phyloP scores from a whole-genome alignment of 2,797 vertebrate species.

The Hypotaenidia okinawae region DNA sequence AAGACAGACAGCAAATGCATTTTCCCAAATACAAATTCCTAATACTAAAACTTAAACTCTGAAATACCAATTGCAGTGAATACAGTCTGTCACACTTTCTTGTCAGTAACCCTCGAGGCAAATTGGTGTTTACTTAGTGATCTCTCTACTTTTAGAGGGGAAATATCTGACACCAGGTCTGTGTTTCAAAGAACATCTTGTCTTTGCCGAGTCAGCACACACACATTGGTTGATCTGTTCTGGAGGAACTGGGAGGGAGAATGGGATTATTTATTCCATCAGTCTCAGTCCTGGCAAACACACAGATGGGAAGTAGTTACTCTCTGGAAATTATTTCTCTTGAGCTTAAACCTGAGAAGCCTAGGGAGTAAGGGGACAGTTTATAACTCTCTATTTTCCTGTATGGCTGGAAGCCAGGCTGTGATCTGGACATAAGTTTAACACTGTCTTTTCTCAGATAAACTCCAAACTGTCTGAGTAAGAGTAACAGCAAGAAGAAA shows the following conservation, averaged over 20 bases:
- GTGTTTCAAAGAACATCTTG: background rate
- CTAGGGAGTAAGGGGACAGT: background rate
- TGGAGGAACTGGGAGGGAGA: background rate
- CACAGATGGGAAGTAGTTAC: conserved; percentile 2
- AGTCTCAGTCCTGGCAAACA: background rate
- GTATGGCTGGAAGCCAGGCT: conserved; percentile 20
- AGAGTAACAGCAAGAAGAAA: background rate
- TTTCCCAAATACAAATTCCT: background rate
- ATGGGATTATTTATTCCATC: background rate
- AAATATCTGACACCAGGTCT: background rate
- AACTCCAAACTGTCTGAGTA: background rate
- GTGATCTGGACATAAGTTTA: background rate
- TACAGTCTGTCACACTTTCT: background rate
- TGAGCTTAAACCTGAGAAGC: conserved; percentile 24
- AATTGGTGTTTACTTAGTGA: background rate
- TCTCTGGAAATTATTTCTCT: conserved; percentile 32
- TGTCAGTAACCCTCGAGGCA: background rate
- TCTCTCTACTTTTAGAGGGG: background rate
- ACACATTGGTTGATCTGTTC: background rate
- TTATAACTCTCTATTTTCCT: conserved; percentile 24
- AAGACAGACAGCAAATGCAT: background rate
- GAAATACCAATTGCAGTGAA: background rate
- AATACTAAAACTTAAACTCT: background rate
- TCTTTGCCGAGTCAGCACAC: background rate
- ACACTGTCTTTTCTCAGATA: background rate